Evolutionary conservation across 2,113 vertebrate genomes (phyloP), one percentile per base, ranked within the genome.

Genomic region (Hemichromis elongatus): DNA sequence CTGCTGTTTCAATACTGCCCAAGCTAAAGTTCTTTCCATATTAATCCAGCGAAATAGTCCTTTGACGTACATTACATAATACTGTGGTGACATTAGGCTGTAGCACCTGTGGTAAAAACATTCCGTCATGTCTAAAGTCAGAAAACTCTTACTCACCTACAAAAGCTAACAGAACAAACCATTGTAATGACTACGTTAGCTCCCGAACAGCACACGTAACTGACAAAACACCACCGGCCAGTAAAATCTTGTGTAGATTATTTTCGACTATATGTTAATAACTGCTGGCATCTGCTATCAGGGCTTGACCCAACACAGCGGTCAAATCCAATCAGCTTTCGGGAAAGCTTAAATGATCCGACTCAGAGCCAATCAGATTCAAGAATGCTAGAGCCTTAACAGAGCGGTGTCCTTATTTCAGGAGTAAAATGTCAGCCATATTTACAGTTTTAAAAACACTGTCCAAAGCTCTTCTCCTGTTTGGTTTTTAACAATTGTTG

Each of bases 351-450:
- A 89, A 93, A 45, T 88, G 94, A 94, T 18, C 5, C 53, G 7
- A 13, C 3, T 9, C 8, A 1, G 19, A 92, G 73, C 95, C 95
- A 95, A 95, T 94, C 81, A 81, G 66, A 47, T 56, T 80, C 19
- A 3, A 59, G 88, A 85, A 92, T 24, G 73, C 59, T 9, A 40
- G 28, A 47, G 81, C 54, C 82, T 85, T 75, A 66, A 87, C 88
- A 78, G 77, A 92, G 87, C 92, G 57, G 90, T 77, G 92, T 82
- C 86, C 92, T 92, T 93, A 93, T 92, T 94, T 93, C 92, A 33
- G 91, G 90, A 95, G 94, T 90, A 94, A 96, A 94, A 95, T 96
- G 96, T 96, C 96, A 95, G 96, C 96, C 96, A 96, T 96, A 93
- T 96, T 96, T 93, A 95, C 94, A 92, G 89, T 94, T 92, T 90